These are phyloP conservation scores for Micoletzkya japonica DNA, from an alignment of 2,888 invertebrate species.

Conservation along the genomic window DNA sequence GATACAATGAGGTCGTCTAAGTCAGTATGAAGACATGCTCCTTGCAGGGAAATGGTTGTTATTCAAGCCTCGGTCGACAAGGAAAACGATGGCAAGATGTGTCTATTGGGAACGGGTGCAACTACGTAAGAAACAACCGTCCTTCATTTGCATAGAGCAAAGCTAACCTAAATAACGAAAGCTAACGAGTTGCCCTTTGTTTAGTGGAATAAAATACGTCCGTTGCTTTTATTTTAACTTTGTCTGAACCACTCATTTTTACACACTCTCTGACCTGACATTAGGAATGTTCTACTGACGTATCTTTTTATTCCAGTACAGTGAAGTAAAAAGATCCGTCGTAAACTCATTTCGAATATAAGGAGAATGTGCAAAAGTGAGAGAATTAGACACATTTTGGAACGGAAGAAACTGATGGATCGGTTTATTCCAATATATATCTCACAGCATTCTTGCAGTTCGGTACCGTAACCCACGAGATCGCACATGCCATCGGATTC, in stretches of 20 bases:
- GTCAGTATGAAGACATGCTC: not conserved
- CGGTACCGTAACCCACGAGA: slow-evolving; percentile 17
- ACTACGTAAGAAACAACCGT: slow-evolving; percentile 1
- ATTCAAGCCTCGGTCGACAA: slow-evolving; percentile 12
- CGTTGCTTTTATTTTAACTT: no score
- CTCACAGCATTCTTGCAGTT: not conserved
- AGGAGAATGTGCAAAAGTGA: not conserved
- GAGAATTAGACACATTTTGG: not conserved
- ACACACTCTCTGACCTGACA: no score
- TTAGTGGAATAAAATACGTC: no score
- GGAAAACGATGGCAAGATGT: slow-evolving; percentile 19
- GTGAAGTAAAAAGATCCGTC: not conserved
- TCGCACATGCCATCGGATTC: slow-evolving; percentile 21
- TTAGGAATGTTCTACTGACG: no score
- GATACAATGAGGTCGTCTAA: not conserved
- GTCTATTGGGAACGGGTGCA: slow-evolving; percentile 15
- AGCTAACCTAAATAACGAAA: no score
- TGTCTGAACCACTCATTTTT: no score
- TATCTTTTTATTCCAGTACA: not conserved
- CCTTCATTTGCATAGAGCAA: no score
- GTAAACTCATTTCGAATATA: not conserved
- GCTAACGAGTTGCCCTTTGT: no score
- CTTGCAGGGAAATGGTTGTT: slow-evolving; percentile 4
- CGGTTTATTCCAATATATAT: not conserved
- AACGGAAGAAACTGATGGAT: not conserved